These are phyloP conservation scores for Shargacucullia verbasci DNA, from an alignment of 2,888 invertebrate species.

Conservation along the genomic window DNA sequence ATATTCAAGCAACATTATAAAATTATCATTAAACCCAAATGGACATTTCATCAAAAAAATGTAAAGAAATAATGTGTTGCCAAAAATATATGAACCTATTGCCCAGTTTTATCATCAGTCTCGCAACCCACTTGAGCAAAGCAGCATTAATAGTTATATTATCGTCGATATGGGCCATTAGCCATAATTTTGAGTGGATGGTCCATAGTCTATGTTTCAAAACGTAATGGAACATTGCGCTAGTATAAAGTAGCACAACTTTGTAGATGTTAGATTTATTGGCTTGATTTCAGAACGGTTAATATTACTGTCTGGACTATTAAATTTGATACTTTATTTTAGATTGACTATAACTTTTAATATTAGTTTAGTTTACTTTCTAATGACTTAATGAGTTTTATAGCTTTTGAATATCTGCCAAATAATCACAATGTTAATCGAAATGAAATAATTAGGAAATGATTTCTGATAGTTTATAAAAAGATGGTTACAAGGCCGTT, in stretches of 20 bases:
- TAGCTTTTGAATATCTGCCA: too few species aligned
- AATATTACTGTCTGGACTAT: conserved; percentile 9
- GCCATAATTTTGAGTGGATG: conserved; percentile 1
- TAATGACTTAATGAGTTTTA: too few species aligned
- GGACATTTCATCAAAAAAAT: neutral
- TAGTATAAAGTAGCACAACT: conserved; percentile 5
- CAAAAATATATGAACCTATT: conserved; percentile 4
- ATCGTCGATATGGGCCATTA: conserved; percentile 2
- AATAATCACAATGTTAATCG: too few species aligned
- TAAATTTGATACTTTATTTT: too few species aligned
- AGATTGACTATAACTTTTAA: too few species aligned
- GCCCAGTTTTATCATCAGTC: too few species aligned
- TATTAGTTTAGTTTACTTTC: too few species aligned
- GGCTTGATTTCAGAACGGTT: conserved; percentile 4
- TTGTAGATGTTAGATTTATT: neutral
- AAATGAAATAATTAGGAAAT: conserved; percentile 4
- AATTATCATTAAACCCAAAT: neutral
- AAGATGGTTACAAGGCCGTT: conserved; percentile 29
- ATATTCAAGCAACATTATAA: neutral
- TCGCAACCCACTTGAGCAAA: conserved; percentile 6
- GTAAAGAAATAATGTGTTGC: neutral
- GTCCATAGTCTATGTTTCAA: conserved; percentile 2
- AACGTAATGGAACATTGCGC: conserved; percentile 6
- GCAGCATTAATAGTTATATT: conserved; percentile 1
- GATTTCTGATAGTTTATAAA: neutral